Evolutionary conservation across 2,113 vertebrate genomes (phyloP), one percentile per base, ranked within the genome.

Genomic region (Thermophis baileyi): DNA sequence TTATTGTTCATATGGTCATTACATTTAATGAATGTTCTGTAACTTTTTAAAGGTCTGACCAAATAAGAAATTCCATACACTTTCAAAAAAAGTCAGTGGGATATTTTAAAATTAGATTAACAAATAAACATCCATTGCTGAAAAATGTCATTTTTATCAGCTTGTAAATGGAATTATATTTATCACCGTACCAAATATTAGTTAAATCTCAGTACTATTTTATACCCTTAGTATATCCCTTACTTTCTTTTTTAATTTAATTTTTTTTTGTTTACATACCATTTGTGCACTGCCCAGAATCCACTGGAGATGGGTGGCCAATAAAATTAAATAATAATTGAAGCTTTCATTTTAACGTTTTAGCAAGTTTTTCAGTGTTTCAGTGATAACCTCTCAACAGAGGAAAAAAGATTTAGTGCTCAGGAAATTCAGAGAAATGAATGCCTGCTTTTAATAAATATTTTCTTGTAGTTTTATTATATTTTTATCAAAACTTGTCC

Each of bases 1-100:
- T 92, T 60, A 95, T 40, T 94, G 95, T 94, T 95, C 94, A 95
- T 81, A 95, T 94, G 91, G 95, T 93, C 93, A 55, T 91, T 54
- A 63, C 4, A 20, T 85, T 95, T 91, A 51, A 96, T 92, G 91
- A 94, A 91, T 47, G 91, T 96, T 97, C 95, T 81, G 27, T 85
- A 69, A 94, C 94, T 95, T 95, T 94, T 88, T 95, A 94, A 90
- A 90, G 20, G 54, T 92, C 96, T 97, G 97, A 97, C 96, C 97
- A 97, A 98, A 97, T 92, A 93, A 87, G 95, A 96, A 89, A 88
- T 95, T 85, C 94, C 94, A 94, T 60, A 91, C 94, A 95, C 95
- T 90, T 93, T 93, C 94, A 95, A 27, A 95, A 95, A 93, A 94
- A 90, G 74, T 95, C 93, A 89, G 89, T 95, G 93, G 87, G 60